Base-by-base conservation (phyloP, 2,113 vertebrate species). In the Syrrhaptes paradoxus region DNA sequence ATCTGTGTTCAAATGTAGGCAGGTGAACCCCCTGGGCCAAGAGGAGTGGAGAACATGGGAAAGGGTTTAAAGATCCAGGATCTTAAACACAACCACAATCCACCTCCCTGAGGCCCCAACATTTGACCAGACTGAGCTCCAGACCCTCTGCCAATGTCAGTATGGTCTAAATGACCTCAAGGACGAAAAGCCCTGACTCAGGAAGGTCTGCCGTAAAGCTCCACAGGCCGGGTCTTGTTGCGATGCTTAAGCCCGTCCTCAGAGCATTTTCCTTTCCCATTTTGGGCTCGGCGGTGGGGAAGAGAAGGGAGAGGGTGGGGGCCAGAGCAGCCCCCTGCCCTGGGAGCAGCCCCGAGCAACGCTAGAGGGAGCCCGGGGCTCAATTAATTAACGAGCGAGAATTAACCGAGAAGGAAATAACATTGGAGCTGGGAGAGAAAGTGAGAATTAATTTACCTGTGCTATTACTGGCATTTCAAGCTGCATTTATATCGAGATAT, bases 301-400 rank as follows among this genome's bases (percentile, higher is more conserved):
- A 25, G 22, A 14, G 73, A 25, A 28, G 16, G 21, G 25, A 26
- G 14, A 26, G 7, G 48, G 29, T 20, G 1, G 2, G 55, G 75
- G 22, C 0, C 21, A 25, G 38, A 73, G 65, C 75, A 78, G 52
- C 57, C 57, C 89, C 78, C 28, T 13, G 72, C 58, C 76, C 75
- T 8, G 5, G 62, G 81, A 74, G n/a, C 4, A 1, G 72, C 72
- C 75, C 63, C 31, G 46, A 86, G 63, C 26, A 22, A 94, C 96
- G 55, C 96, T 95, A 96, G 96, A 93, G 96, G 96, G 96, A 93
- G 96, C 94, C 90, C 59, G 7, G 94, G 92, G n/a, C 81, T 91
- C 87, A 36, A 48, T 74, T 94, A 93, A 95, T 95, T 94, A 95
- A 54, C 59, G 4, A 51, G 36, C 4, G 1, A 38, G 26, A 89